These are phyloP conservation scores for Hymenopus coronatus DNA, from an alignment of 2,888 invertebrate species.

Conservation along the genomic window DNA sequence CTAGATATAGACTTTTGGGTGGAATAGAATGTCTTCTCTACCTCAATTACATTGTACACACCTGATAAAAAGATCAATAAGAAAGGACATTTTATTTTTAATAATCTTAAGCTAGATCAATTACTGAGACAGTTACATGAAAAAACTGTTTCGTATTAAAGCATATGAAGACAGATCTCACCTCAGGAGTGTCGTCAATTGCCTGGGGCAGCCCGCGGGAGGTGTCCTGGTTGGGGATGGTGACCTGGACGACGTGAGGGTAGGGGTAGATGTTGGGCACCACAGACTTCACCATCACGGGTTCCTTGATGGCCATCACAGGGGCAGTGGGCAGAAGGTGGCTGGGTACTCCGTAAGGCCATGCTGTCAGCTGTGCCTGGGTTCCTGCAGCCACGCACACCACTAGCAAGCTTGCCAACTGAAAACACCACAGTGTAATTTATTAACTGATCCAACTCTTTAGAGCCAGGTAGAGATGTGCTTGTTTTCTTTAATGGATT, in stretches of 20 bases:
- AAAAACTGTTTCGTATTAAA: no score
- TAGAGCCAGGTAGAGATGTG: no score
- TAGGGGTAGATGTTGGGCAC: neutral
- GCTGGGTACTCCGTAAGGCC: neutral
- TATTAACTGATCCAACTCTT: no score
- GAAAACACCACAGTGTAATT: neutral
- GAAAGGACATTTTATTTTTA: no score
- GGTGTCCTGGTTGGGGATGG: conserved; percentile 33
- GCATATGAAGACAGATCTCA: neutral
- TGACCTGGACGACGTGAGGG: conserved; percentile 20
- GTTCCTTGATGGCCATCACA: neutral
- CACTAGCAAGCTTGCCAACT: neutral
- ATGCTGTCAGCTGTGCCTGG: neutral
- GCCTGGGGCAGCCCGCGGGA: conserved; percentile 34
- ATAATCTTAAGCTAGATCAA: no score
- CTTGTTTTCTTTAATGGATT: no score
- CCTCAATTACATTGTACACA: no score
- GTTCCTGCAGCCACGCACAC: neutral
- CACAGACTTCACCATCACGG: neutral
- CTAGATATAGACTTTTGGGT: no score
- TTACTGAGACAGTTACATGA: no score
- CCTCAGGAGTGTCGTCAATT: conserved; percentile 35
- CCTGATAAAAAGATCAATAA: no score
- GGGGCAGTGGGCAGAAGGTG: neutral
- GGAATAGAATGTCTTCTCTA: no score